Percentiles rank a stretch among this genome's conserved stretches.
Evolutionary conservation across 1,140 invertebrate genomes (phyloP).

Genomic region (Sipha flava): DNA sequence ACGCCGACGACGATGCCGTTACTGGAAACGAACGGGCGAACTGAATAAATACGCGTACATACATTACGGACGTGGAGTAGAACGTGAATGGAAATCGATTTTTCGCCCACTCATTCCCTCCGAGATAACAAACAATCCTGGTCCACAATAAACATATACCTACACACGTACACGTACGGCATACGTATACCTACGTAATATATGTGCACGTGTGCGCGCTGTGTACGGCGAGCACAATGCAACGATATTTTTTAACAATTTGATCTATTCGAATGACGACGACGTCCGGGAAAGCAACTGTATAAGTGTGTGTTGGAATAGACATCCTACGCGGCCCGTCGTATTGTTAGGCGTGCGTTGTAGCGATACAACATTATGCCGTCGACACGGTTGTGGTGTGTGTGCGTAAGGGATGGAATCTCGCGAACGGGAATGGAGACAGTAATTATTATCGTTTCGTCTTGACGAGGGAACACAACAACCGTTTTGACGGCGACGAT

Average conservation of each 20-base stretch:
- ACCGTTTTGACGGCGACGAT: no score
- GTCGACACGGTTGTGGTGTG: neutral
- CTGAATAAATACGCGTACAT: neutral
- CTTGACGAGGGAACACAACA: no score
- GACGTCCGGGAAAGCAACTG: neutral
- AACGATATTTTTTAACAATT: neutral
- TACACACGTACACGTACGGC: neutral
- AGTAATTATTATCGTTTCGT: no score
- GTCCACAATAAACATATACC: no score
- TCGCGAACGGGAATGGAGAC: no score
- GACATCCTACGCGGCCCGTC: no score
- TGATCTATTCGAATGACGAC: neutral
- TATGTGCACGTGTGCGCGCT: neutral
- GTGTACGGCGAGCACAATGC: neutral
- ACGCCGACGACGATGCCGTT: neutral
- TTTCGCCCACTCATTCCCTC: slow-evolving; percentile 1
- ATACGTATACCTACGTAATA: neutral
- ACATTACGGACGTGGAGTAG: no score
- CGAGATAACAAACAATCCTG: neutral
- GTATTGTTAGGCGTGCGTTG: no score
- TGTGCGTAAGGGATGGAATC: no score
- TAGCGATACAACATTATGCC: no score
- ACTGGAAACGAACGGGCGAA: neutral
- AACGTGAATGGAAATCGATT: slow-evolving; percentile 10
- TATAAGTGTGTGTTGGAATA: no score